Conservation (phyloP, 2,113 vertebrate species). For the Sciurus niger region DNA sequence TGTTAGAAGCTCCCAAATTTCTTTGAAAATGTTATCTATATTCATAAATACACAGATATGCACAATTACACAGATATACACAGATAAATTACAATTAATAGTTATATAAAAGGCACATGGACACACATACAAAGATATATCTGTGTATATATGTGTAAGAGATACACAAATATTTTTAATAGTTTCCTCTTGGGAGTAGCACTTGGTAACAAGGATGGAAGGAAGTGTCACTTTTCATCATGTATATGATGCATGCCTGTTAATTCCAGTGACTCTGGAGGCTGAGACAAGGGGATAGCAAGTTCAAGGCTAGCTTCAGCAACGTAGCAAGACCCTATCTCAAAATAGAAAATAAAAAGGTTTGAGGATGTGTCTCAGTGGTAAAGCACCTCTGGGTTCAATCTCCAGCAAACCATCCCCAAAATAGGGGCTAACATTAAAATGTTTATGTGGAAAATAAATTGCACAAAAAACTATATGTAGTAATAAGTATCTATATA, state of each 20-base stretch:
- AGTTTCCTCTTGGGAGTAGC: background rate
- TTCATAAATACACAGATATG: background rate
- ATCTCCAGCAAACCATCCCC: background rate
- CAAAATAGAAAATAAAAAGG: too few species aligned
- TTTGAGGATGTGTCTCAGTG: too few species aligned
- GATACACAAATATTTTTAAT: conserved; percentile 36
- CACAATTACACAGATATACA: background rate
- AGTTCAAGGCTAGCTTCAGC: too few species aligned
- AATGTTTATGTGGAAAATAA: conserved; percentile 44
- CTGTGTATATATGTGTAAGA: background rate
- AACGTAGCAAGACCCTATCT: too few species aligned
- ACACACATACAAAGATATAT: background rate
- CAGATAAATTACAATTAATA: background rate
- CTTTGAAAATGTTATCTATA: conserved; percentile 9
- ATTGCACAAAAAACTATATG: background rate
- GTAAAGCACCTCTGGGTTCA: too few species aligned
- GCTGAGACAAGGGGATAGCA: too few species aligned
- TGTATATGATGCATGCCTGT: too few species aligned
- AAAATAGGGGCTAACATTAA: background rate
- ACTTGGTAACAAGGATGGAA: background rate
- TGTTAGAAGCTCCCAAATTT: conserved; percentile 9
- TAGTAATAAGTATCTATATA: background rate
- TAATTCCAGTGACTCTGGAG: too few species aligned
- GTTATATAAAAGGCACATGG: background rate
- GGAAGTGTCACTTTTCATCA: background rate